These are phyloP conservation scores for Platysteira castanea DNA, from an alignment of 2,113 vertebrate species.

Conservation along the genomic window DNA sequence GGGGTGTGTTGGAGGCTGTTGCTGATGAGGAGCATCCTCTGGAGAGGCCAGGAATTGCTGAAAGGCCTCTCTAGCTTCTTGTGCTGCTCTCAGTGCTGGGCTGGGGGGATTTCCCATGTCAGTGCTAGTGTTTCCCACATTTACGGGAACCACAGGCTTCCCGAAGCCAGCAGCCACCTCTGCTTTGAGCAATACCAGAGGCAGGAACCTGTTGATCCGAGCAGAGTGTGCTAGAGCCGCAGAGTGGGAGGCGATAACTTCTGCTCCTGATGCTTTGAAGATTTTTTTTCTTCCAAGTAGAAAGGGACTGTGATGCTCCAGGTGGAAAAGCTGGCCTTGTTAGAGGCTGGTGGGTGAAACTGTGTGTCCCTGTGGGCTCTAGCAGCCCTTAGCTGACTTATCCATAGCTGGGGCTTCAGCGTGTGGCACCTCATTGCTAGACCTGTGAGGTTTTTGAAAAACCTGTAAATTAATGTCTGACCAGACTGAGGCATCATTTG, in stretches of 20 bases:
- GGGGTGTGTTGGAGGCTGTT: background rate
- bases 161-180: background rate
- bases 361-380: background rate
- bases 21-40: background rate
- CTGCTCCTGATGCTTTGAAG: background rate
- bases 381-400: background rate
- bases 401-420: background rate
- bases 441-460: background rate
- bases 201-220: background rate
- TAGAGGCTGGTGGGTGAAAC: background rate
- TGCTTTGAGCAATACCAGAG: background rate
- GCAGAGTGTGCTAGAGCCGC: rapidly evolving
- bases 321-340: background rate
- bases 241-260: background rate
- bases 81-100: background rate
- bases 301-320: background rate
- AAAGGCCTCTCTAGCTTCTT: background rate
- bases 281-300: background rate
- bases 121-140: background rate
- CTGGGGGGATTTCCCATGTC: background rate
- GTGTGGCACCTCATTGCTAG: background rate
- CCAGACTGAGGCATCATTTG: background rate
- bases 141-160: background rate
- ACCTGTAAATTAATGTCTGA: background rate
- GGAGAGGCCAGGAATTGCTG: background rate